Conservation (phyloP, 1,140 invertebrate species). For the Ceratina calcarata region DNA sequence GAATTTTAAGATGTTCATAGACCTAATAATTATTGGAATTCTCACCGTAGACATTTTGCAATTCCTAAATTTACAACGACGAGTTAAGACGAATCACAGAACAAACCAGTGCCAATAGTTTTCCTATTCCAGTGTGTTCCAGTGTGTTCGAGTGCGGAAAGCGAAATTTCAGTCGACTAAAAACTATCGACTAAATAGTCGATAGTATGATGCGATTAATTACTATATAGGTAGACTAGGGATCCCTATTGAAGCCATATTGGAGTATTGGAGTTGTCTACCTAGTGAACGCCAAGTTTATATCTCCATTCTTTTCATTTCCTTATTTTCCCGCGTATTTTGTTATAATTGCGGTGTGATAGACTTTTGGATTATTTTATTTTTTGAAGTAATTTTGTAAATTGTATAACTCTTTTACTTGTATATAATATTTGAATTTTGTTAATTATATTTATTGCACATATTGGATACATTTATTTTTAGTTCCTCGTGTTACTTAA, state of each 20-base stretch:
- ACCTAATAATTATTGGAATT: not conserved
- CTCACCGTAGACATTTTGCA: slow-evolving; percentile 45
- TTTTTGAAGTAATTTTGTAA: slow-evolving; percentile 5
- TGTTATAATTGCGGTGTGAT: slow-evolving; percentile 36
- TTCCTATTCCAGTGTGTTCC: no score
- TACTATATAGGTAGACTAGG: no score
- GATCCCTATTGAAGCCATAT: no score
- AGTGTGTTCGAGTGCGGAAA: no score
- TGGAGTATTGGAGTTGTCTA: not conserved
- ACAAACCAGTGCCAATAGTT: no score
- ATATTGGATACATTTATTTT: not conserved
- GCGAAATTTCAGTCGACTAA: no score
- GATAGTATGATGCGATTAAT: no score
- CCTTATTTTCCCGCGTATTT: slow-evolving; percentile 75
- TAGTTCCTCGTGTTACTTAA: not conserved
- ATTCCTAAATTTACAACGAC: not conserved
- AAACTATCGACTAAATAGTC: no score
- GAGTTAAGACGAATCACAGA: not conserved
- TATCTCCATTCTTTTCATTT: slow-evolving; percentile 26
- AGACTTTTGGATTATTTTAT: not conserved
- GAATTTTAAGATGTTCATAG: not conserved
- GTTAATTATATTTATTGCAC: not conserved
- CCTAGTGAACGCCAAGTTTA: slow-evolving; percentile 6
- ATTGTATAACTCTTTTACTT: slow-evolving; percentile 30
- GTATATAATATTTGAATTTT: not conserved